Evolutionary conservation across 2,113 vertebrate species (phyloP).

Genomic region (Tapirus terrestris): DNA sequence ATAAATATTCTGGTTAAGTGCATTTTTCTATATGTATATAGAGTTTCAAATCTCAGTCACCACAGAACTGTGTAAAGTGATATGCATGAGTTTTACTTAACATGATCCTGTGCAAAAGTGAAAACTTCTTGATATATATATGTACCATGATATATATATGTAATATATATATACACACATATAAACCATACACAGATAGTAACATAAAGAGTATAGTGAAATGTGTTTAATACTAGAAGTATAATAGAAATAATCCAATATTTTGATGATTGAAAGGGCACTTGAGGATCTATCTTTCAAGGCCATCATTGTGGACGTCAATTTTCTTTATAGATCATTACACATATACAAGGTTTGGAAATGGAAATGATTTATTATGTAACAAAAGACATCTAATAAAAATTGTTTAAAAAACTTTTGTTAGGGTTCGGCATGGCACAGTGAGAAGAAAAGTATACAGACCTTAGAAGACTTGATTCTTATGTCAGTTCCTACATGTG

Average conservation of each 20-base stretch:
- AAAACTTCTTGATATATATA: not conserved
- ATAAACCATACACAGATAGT: not conserved
- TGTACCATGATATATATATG: not conserved
- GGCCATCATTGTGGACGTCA: not conserved
- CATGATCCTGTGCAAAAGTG: not conserved
- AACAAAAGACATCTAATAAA: not conserved
- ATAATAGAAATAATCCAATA: not conserved
- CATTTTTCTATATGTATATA: not conserved
- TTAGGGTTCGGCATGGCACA: not conserved
- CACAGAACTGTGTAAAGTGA: not conserved
- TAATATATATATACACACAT: not conserved
- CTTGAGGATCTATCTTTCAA: not conserved
- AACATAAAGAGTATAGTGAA: not conserved
- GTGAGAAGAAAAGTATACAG: not conserved
- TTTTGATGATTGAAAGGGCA: not conserved
- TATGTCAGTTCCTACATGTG: not conserved
- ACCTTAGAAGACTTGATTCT: not conserved
- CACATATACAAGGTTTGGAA: not conserved
- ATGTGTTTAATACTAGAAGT: not conserved
- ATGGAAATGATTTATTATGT: not conserved
- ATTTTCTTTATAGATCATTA: not conserved
- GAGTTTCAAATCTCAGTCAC: conserved; percentile 6
- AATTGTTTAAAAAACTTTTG: not conserved
- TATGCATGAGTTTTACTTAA: not conserved
- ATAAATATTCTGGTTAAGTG: not conserved